Evolutionary conservation across 2,888 invertebrate species (phyloP).

Genomic region (Ferdinandea cuprea): DNA sequence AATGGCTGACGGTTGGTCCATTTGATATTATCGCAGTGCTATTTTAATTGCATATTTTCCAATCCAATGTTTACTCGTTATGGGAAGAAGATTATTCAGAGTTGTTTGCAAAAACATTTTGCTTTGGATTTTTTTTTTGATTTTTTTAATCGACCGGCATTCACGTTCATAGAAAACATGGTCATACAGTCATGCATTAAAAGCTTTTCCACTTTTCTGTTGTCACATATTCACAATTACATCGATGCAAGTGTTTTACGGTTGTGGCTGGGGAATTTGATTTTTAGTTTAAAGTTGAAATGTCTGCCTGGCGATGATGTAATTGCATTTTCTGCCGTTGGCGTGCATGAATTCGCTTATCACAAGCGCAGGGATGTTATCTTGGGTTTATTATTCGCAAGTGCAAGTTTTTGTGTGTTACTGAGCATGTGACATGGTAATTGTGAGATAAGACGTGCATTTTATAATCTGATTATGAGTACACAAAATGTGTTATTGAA

Average conservation of each 20-base stretch:
- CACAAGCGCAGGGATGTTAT: conserved; percentile 43
- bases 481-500: no score
- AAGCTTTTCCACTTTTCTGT: no score
- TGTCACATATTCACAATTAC: conserved; percentile 4
- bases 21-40: no score
- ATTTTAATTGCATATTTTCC: no score
- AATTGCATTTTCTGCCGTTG: conserved; percentile 26
- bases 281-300: conserved; percentile 8
- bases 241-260: conserved; percentile 1
- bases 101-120: not conserved
- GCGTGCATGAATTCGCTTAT: conserved; percentile 33
- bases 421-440: conserved; percentile 35
- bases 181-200: not conserved
- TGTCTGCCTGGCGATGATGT: conserved; percentile 38
- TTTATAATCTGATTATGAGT: no score
- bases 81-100: no score
- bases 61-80: no score
- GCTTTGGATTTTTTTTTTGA: no score
- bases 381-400: not conserved
- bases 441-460: no score
- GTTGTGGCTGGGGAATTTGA: not conserved
- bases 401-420: not conserved
- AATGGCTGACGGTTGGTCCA: no score
- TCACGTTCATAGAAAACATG: not conserved
- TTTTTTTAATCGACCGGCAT: no score